phyloP scores from a whole-genome alignment of 2,797 vertebrate genomes.

The Pagetopsis macropterus region DNA sequence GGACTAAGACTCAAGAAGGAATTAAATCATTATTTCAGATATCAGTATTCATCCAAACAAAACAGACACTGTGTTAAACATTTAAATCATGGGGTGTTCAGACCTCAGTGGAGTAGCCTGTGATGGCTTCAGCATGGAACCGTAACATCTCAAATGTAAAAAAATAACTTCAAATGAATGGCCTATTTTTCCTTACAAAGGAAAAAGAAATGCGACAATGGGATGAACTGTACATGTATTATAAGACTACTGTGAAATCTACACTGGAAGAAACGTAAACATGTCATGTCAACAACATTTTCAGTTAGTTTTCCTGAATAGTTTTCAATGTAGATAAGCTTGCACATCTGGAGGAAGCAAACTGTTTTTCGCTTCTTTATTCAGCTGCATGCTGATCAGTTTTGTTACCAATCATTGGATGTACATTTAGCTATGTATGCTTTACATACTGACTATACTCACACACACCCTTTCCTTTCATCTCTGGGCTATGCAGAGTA shows the following conservation, averaged over 20 bases:
- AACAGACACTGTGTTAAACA: conserved; percentile 24
- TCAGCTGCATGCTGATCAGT: background rate
- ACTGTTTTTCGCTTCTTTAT: background rate
- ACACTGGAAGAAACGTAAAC: conserved; percentile 49
- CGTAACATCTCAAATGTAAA: background rate
- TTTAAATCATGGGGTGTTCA: background rate
- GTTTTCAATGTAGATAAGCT: conserved; percentile 28
- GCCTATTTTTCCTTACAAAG: conserved; percentile 5
- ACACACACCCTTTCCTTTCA: conserved; percentile 9
- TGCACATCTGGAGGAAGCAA: background rate
- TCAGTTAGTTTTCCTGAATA: conserved; percentile 35
- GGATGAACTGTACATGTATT: conserved; percentile 22
- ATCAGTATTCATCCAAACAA: conserved; percentile 17
- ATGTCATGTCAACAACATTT: background rate
- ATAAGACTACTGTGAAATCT: conserved; percentile 59
- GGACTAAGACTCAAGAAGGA: background rate
- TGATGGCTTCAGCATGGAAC: conserved; percentile 20
- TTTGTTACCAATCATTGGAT: conserved; percentile 18
- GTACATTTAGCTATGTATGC: conserved; percentile 4
- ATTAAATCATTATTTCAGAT: conserved; percentile 10
- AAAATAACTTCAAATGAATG: background rate
- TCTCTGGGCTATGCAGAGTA: conserved; percentile 21
- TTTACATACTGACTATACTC: conserved; percentile 8
- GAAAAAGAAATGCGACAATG: conserved; percentile 3
- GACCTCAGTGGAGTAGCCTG: conserved; percentile 1